Evolutionary conservation across 2,888 invertebrate species (phyloP).

Genomic region (Lithophane socia): DNA sequence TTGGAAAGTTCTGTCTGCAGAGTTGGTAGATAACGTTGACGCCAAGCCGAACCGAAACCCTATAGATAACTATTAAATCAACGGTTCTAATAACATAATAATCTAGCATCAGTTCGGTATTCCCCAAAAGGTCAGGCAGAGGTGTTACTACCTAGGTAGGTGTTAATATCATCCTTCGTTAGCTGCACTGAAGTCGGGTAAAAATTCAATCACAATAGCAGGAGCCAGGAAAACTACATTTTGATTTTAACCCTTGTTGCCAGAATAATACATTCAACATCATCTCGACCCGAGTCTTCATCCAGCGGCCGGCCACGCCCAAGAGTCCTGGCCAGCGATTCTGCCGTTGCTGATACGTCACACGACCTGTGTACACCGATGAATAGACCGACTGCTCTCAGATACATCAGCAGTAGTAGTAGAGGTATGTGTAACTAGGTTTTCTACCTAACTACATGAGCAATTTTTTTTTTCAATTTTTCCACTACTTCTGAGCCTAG

Average conservation of each 20-base stretch:
- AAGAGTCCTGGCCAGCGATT: conserved; percentile 82
- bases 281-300: conserved; percentile 80
- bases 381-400: conserved; percentile 80
- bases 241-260: neutral
- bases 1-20: neutral
- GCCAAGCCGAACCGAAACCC: neutral
- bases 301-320: conserved; percentile 73
- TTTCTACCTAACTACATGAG: neutral
- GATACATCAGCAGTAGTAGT: conserved; percentile 88
- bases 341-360: conserved; percentile 78
- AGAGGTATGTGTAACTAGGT: conserved; percentile 74
- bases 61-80: neutral
- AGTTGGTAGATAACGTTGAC: neutral
- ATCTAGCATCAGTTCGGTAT: no score
- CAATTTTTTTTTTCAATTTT: neutral
- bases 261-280: conserved; percentile 77
- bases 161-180: neutral
- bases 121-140: neutral
- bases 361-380: conserved; percentile 80
- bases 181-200: neutral
- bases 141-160: neutral
- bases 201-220: neutral
- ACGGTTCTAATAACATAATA: neutral
- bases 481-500: no score
- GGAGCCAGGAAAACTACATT: neutral